Evolutionary conservation across 2,888 invertebrate genomes (phyloP), one percentile per base, ranked within the genome.

Genomic region (Drosophila fulvimacula): DNA sequence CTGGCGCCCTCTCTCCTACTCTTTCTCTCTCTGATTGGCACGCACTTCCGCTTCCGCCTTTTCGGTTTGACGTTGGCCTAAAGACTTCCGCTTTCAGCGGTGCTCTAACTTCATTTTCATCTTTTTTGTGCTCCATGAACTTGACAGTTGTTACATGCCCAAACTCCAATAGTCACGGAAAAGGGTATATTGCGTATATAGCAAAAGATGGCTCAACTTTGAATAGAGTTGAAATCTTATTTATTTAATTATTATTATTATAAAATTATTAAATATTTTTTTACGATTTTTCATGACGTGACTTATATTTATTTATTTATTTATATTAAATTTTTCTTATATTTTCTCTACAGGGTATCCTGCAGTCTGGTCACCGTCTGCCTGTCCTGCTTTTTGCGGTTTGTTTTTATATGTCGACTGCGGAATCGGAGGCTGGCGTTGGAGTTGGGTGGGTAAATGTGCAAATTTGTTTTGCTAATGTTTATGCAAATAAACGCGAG

Each of bases 391-490:
- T 71, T 51, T 84, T 84, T 81, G 87, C 46, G 81, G 85, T 55
- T 79, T 85, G 82, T 89, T 83, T 83, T 85, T 86, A 79, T 84
- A 85, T 89, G 90, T 88, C 68, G 68, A 49, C 53, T 66, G 64
- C 56, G 69, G 65, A 62, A 62, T 52, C 49, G 79, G 67, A 69
- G 63, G 61, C 49, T 67, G 61, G 30, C 56, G 59, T 19, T 32
- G 42, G 30, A 46, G 52, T 44, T 60, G 72, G 57, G 51, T 42
- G 68, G 65, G 62, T 70, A 90, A 90, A 88, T 88, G 85, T 90
- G 85, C 81, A 90, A 86, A 86, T 86, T 86, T 86, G 88, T 87
- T 86, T 87, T 86, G 90, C 90, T 86, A 86, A 86, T 86, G 86
- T 90, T 86, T 86, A 86, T 90, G 86, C 88, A 89, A 86, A 86